Conservation (phyloP, 2,888 invertebrate genomes). For the Lithophane socia region DNA sequence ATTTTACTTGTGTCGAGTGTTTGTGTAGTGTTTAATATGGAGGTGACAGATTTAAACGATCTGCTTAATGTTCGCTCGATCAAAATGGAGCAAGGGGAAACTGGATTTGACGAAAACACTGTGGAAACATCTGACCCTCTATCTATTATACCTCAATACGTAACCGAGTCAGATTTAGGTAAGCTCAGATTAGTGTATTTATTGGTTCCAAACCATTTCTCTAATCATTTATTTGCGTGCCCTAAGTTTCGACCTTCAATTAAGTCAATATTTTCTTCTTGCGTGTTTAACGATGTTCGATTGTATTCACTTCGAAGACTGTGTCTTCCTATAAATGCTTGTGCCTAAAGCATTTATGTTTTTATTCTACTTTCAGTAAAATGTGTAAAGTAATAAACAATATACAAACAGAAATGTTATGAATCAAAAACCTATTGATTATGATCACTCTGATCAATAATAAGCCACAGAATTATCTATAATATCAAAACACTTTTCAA, state of each 20-base stretch:
- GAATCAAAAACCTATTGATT: background rate
- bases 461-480: background rate
- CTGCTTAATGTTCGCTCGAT: constrained; percentile 83
- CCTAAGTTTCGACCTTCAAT: constrained; percentile 16
- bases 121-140: constrained; percentile 80
- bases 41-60: constrained; percentile 85
- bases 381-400: background rate
- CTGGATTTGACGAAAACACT: constrained; percentile 76
- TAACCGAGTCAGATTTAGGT: constrained; percentile 88
- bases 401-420: background rate
- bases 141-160: constrained; percentile 87
- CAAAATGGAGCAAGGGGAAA: constrained; percentile 85
- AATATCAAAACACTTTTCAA: background rate
- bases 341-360: background rate
- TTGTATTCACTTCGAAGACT: background rate
- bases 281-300: too few relatives aligned
- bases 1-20: constrained; percentile 22
- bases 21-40: constrained; percentile 74
- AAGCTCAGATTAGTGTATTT: constrained; percentile 56
- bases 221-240: background rate
- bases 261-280: background rate
- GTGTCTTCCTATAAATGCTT: background rate
- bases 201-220: background rate
- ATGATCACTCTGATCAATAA: background rate
- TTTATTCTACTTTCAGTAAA: background rate